Base-by-base conservation (phyloP, 2,888 invertebrate genomes). In the Oligia latruncula region DNA sequence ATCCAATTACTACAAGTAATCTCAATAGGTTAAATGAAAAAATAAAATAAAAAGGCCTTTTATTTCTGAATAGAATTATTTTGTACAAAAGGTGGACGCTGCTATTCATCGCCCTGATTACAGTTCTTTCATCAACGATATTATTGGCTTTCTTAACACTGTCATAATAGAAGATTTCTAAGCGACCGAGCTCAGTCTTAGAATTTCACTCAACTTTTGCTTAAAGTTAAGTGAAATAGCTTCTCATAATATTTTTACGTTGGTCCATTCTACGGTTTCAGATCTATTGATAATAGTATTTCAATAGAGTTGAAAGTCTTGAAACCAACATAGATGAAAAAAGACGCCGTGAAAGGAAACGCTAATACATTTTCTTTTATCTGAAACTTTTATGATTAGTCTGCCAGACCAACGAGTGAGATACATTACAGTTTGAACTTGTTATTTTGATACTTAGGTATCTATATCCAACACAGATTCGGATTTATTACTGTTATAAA, bases 71-170 rank as follows among this genome's bases (percentile, higher is more conserved):
- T 72, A 67, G 6, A 29, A 78, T 78, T 43, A 66, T 67, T 67
- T 58, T 67, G 43, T 60, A 71, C 66, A 62, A 43, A 71, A 79
- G 46, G 71, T 67, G 46, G 46, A 70, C 46, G 67, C 4, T 40
- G 64, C 40, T 71, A 70, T 83, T 85, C 68, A 75, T 85, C 60
- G 1, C 55, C n/a, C 49, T 71, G 73, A 74, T 79, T 62, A 70
- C 60, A 60, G 60, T 79, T 40, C 78, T 62, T 73, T 75, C 62
- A 74, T 83, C 74, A 73, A 79, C 23, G 29, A 84, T 84, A 73
- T 84, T 84, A 84, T 84, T 79, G 64, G 29, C 29, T 67, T 71
- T 83, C 71, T 78, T 64, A 64, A 64, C 17, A 52, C 20, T n/a
- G 23, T 58, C 23, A 64, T 80, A 74, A 67, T 68, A 71, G 52